A percentile compares a stretch with the other conserved stretches of the same genome.
Evolutionary conservation across 2,888 invertebrate species (phyloP).

Genomic region (Dasysyrphus albostriatus): DNA sequence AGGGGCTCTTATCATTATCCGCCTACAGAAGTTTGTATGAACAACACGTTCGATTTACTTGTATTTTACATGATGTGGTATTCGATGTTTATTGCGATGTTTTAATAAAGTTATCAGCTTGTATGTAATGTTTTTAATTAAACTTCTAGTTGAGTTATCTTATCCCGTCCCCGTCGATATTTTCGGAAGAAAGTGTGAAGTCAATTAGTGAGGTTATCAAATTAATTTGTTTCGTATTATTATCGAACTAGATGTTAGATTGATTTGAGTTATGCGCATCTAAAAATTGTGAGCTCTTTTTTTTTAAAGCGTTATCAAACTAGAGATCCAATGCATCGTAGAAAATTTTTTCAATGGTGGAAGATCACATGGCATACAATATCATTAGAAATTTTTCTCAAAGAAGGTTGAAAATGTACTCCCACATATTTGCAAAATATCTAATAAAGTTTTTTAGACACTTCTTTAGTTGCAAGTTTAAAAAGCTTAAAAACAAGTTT

Average conservation of each 20-base stretch:
- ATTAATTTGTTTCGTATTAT: neutral
- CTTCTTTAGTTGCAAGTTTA: too few species aligned
- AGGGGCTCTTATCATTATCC: slow-evolving; percentile 10
- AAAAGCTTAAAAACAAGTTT: too few species aligned
- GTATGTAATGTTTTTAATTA: slow-evolving; percentile 19
- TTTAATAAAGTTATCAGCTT: slow-evolving; percentile 1
- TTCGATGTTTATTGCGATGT: slow-evolving; percentile 40
- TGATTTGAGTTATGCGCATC: neutral
- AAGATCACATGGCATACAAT: too few species aligned
- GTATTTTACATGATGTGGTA: slow-evolving; percentile 8
- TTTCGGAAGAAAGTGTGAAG: neutral
- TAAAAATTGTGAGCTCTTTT: too few species aligned
- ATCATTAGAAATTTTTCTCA: too few species aligned
- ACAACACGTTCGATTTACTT: neutral
- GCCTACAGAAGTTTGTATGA: slow-evolving; percentile 18
- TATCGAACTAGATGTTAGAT: neutral
- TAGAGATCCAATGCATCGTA: too few species aligned
- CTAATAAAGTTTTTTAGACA: too few species aligned
- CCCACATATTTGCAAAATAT: too few species aligned
- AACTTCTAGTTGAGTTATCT: slow-evolving; percentile 10
- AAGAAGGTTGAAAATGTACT: too few species aligned
- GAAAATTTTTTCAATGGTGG: too few species aligned
- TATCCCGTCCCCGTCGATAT: slow-evolving; percentile 7
- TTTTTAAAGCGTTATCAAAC: too few species aligned
- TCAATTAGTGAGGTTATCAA: neutral